A percentile compares a stretch with the other conserved stretches of the same genome.
Conservation (phyloP, 2,888 invertebrate genomes). For the Cheilosia soror region DNA sequence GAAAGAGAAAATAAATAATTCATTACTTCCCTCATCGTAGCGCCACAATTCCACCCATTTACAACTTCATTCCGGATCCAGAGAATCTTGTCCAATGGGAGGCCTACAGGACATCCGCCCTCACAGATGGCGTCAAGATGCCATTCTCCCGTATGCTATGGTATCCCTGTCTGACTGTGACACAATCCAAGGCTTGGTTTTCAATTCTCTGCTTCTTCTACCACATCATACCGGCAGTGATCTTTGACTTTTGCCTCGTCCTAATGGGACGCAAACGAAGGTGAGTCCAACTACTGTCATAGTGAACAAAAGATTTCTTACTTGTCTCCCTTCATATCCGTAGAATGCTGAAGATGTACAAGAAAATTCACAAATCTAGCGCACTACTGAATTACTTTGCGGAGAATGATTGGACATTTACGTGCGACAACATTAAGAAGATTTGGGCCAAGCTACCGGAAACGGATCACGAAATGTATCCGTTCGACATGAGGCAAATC, state of each 20-base stretch:
- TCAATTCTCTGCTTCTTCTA: slow-evolving; percentile 85
- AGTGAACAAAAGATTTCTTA: slow-evolving; percentile 4
- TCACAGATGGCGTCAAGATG: slow-evolving; percentile 84
- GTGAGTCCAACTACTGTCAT: slow-evolving; percentile 78
- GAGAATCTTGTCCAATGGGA: slow-evolving; percentile 93
- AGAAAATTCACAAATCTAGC: slow-evolving; percentile 91
- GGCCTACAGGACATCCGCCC: slow-evolving; percentile 85
- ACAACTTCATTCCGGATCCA: slow-evolving; percentile 93
- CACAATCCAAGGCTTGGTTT: slow-evolving; percentile 83
- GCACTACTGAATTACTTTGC: slow-evolving; percentile 90
- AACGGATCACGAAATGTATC: slow-evolving; percentile 86
- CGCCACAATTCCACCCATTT: slow-evolving; percentile 86
- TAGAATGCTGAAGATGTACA: slow-evolving; percentile 91
- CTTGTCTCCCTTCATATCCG: not conserved
- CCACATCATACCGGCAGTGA: slow-evolving; percentile 87
- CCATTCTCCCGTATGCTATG: slow-evolving; percentile 89
- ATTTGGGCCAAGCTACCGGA: slow-evolving; percentile 83
- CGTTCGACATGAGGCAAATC: slow-evolving; percentile 89
- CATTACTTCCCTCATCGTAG: slow-evolving; percentile 45
- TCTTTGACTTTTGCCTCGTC: slow-evolving; percentile 85
- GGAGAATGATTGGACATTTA: slow-evolving; percentile 89
- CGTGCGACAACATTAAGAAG: slow-evolving; percentile 85
- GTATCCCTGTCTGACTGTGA: slow-evolving; percentile 86
- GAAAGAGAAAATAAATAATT: slow-evolving; percentile 40
- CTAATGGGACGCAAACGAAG: slow-evolving; percentile 85